Evolutionary conservation across 2,888 invertebrate genomes (phyloP), one percentile per base, ranked within the genome.

Genomic region (Synanthedon tipuliformis): DNA sequence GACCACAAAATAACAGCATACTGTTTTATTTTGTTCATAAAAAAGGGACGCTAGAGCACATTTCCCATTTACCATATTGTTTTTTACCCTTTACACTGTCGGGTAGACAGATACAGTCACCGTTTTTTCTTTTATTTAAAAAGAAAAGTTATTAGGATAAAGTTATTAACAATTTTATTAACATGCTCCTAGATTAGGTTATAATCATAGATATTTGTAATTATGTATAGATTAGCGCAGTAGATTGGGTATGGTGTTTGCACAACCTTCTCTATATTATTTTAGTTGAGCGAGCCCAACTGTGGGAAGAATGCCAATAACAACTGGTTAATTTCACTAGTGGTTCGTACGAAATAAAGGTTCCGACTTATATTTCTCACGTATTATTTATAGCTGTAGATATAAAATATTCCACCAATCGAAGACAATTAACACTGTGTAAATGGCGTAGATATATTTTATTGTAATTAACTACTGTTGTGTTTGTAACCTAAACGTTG

Each of bases 391-490:
- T 80, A 67, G 59, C 66, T 61, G 62, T 64, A 73, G 61, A 61
- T 64, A 73, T 75, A 78, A 78, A 73, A 75, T 77, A 81, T 80
- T 69, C 68, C 64, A 65, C 73, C 68, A 74, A 77, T 78, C 70
- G 69, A 66, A 75, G 81, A 80, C 81, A 78, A 81, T 80, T 81
- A 77, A 81, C 81, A 80, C 79, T 71, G 78, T 71, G 77, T 66
- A 75, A 79, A 81, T 78, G 73, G 7, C 27, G 8, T 8, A 27
- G 7, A 27, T 27, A 2, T 16, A 16, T 2, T 18, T 18, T 3
- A 34, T 7, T 10, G 10, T 10, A 34, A 34, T 10, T 34, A 34
- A 34, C 10, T 34, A 34, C 34, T 34, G 3, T 34, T 7, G 7
- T 34, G 7, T 34, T 34, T 34, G 34, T 34, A 34, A 34, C 34